Evolutionary conservation across 2,888 invertebrate genomes (phyloP), one percentile per base, ranked within the genome.

Genomic region (Drosophila infuscata): DNA sequence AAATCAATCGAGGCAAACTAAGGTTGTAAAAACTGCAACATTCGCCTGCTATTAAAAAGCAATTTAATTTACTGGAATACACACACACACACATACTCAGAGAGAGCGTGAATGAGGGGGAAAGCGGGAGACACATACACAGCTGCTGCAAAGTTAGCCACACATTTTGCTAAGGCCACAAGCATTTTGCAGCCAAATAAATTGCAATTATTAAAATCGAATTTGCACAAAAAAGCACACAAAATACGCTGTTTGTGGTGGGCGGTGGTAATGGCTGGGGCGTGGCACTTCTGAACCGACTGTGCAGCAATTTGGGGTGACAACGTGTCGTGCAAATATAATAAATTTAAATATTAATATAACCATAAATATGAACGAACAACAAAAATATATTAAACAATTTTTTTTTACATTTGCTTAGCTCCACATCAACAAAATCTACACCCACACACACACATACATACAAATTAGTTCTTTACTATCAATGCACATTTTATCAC

Each of bases 181-280:
- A 79, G 77, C 69, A 81, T 78, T 78, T 78, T 74, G 74, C 69
- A 70, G 35, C 32, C 69, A 79, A 73, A 89, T 87, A 84, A 87
- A 81, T 89, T 80, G 69, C 74, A 87, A 89, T 83, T 83, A 91
- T 90, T 90, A 83, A 89, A 89, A 88, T 90, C 80, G 69, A 90
- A 88, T 91, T 89, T 89, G 71, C 82, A 78, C 68, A 76, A 74
- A 69, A 69, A 63, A 46, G 49, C 79, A 65, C 48, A 48, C 48
- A 57, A 46, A 54, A 58, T 29, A 29, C 33, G 25, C 29, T 29
- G 11, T 46, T 38, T 41, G 66, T 33, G 4, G 58, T 53, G 30
- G 15, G 32, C 38, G 57, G 49, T 58, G 57, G 12, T 60, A 25
- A 25, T 52, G 30, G 32, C 56, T 38, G 36, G 17, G 1, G 17